Evolutionary conservation across 2,888 invertebrate genomes (phyloP), one percentile per base, ranked within the genome.

Genomic region (Nemoura dubitans): DNA sequence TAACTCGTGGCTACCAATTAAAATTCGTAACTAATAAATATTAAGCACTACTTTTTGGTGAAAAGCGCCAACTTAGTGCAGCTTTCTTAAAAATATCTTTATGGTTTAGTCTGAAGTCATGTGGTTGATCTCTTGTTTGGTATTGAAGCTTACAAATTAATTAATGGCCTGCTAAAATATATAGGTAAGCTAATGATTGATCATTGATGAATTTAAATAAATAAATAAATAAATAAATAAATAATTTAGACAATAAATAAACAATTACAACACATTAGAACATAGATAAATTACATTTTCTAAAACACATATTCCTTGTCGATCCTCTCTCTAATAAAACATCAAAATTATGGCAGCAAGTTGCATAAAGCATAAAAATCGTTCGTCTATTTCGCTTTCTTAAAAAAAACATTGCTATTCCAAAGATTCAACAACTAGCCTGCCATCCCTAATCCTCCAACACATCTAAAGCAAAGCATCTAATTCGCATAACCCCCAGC

Each of bases 191-290:
- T n/a, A n/a, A n/a, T n/a, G n/a, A n/a, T n/a, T n/a, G n/a, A n/a
- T n/a, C n/a, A n/a, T n/a, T n/a, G n/a, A n/a, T n/a, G n/a, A n/a
- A n/a, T n/a, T n/a, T n/a, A n/a, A n/a, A n/a, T n/a, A n/a, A n/a
- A n/a, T 78, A 14, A 78, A 78, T 26, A 78, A 78, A 78, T 78
- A 78, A 78, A 78, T 78, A 78, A 26, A 78, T 78, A 16, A 78
- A 78, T 78, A 78, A 7, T 25, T 7, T 25, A 77, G 14, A 25
- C 2, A 78, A 78, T 26, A 78, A 78, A 78, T 26, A 78, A 77
- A 77, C 3, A 77, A 7, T 6, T 77, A 77, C n/a, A n/a, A n/a
- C n/a, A n/a, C n/a, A n/a, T n/a, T n/a, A n/a, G n/a, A n/a, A n/a
- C n/a, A n/a, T n/a, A n/a, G n/a, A n/a, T n/a, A n/a, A n/a, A n/a